Evolutionary conservation across 2,888 invertebrate species (phyloP).

Genomic region (Pseudococcus jackbeardsleyi): DNA sequence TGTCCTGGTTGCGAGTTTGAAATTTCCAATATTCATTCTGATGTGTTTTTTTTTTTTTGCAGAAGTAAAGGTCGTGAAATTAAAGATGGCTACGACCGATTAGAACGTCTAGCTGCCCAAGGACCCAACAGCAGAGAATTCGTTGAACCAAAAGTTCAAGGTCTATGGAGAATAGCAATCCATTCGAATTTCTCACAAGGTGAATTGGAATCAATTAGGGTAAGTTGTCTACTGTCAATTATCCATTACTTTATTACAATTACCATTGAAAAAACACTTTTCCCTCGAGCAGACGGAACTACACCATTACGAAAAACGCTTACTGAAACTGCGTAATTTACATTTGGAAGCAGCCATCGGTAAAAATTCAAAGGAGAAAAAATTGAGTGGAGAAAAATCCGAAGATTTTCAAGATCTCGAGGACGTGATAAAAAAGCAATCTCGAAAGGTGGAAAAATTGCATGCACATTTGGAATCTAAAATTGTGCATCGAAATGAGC

Average conservation of each 20-base stretch:
- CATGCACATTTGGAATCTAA: constrained; percentile 83
- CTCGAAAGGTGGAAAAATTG: constrained; percentile 86
- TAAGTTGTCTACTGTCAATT: constrained; percentile 69
- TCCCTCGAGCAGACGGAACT: constrained; percentile 78
- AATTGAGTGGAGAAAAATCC: constrained; percentile 76
- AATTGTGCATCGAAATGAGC: constrained; percentile 80
- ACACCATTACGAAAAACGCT: constrained; percentile 86
- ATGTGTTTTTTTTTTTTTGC: too few relatives aligned
- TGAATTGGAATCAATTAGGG: constrained; percentile 87
- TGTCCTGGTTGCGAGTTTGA: too few relatives aligned
- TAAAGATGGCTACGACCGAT: constrained; percentile 82
- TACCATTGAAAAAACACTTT: not conserved
- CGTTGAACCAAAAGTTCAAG: constrained; percentile 90
- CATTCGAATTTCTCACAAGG: constrained; percentile 84
- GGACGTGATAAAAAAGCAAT: constrained; percentile 86
- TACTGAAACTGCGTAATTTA: constrained; percentile 85
- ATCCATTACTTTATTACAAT: not conserved
- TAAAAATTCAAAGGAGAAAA: constrained; percentile 77
- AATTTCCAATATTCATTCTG: too few relatives aligned
- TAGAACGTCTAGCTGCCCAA: constrained; percentile 81
- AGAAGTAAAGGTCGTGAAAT: constrained; percentile 82
- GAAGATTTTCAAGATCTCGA: constrained; percentile 75
- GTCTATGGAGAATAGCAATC: constrained; percentile 86
- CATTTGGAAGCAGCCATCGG: constrained; percentile 85
- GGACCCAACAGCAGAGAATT: constrained; percentile 89